phyloP scores from a whole-genome alignment of 2,113 vertebrate species.

The Eira barbara region DNA sequence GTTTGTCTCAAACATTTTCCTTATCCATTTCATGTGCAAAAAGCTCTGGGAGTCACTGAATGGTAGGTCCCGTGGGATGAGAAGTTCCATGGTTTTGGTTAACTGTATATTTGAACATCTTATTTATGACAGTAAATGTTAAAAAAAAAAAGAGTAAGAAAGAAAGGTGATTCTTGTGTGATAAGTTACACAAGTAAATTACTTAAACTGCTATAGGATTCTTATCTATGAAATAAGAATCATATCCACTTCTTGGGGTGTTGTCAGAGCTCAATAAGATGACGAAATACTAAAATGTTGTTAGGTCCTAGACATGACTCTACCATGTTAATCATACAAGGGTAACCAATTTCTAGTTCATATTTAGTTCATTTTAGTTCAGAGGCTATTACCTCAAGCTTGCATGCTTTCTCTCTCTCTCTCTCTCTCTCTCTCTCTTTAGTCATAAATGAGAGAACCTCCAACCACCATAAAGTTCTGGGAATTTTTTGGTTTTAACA shows the following conservation, averaged over 20 bases:
- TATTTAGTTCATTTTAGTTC: background rate
- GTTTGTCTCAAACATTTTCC: constrained; percentile 40
- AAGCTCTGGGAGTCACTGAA: background rate
- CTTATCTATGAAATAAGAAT: background rate
- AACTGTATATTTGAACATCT: background rate
- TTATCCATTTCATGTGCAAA: constrained; percentile 38
- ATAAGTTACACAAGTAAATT: background rate
- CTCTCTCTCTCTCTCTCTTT: background rate
- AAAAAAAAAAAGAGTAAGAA: background rate
- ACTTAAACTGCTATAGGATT: background rate
- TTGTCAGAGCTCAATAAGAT: background rate
- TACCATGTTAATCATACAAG: background rate
- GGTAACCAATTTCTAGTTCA: background rate
- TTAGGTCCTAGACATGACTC: background rate
- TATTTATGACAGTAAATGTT: background rate
- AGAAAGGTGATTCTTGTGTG: background rate
- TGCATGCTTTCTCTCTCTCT: background rate
- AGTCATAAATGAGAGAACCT: background rate
- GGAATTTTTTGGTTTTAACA: background rate
- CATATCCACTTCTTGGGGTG: background rate
- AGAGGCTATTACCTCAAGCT: background rate
- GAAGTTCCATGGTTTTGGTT: constrained; percentile 19
- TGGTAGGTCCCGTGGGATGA: background rate
- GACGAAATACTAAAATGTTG: background rate
- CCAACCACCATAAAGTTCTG: background rate